Evolutionary conservation across 2,113 vertebrate genomes (phyloP), one percentile per base, ranked within the genome.

Genomic region (Equus przewalskii): DNA sequence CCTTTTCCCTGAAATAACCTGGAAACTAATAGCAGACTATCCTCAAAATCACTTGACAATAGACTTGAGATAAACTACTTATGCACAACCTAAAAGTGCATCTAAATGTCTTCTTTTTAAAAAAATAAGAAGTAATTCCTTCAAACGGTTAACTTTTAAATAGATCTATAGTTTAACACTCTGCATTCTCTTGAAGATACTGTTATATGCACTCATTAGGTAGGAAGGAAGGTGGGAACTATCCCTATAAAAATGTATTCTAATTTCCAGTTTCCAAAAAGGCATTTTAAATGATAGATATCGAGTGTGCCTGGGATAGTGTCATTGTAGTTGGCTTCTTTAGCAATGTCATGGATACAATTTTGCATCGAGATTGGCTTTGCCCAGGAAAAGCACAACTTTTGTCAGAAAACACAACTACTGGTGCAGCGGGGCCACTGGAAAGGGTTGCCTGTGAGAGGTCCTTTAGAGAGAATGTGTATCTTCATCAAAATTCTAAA

Each of bases 401-500:
- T 91, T 60, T 89, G 49, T 19, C 30, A 33, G 51, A 70, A 88
- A 89, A 65, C 26, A 26, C 58, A 51, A 79, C 10, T 12, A 11
- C n/a, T 12, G 7, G 36, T 44, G 8, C 2, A 2, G 19, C 1
- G 2, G 33, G 78, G 24, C 19, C 1, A 3, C 5, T 12, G 13
- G 36, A 69, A 85, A 54, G 78, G 30, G 54, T 49, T 49, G 33
- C 8, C 7, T 49, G 1, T 1, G 22, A 21, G 46, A 60, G 79
- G 51, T 36, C 86, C 76, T 95, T 84, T 79, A 10, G 83, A 76
- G 49, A 70, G 28, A 73, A 21, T 10, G 10, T 28, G 33, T 41
- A 1, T 87, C 94, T 97, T 97, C 86, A 96, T 97, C 95, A 86
- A 94, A 94, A 98, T 98, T 97, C 97, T 79, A 73, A 91, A 81